Evolutionary conservation across 2,888 invertebrate species (phyloP).

Genomic region (Netelia virgata): DNA sequence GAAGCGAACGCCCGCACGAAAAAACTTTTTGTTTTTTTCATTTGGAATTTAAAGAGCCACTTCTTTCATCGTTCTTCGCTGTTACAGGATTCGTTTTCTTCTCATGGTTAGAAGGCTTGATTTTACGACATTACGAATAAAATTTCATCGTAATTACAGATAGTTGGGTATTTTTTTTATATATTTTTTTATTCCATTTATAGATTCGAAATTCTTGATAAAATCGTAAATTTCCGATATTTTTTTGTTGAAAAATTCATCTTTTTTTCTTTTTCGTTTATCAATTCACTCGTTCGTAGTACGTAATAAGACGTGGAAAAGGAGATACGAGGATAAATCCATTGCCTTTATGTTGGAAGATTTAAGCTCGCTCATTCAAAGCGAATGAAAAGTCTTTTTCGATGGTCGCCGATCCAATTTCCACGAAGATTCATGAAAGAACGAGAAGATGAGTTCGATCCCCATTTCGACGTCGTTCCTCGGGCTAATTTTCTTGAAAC

Average conservation of each 20-base stretch:
- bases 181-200: constrained; percentile 5
- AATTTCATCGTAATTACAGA: not conserved
- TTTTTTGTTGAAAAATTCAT: not conserved
- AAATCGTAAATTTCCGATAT: no score
- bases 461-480: no score
- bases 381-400: constrained; percentile 44
- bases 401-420: constrained; percentile 51
- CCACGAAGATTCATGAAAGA: constrained; percentile 27
- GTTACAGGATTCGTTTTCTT: no score
- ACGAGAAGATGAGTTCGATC: not conserved
- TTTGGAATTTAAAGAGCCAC: not conserved
- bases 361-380: constrained; percentile 53
- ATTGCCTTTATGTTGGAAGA: constrained; percentile 39
- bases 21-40: not conserved
- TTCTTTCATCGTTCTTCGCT: constrained; percentile 6
- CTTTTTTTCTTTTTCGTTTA: constrained; percentile 25
- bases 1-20: not conserved
- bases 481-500: no score
- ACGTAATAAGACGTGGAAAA: not conserved
- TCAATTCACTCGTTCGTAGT: constrained; percentile 8
- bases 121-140: no score
- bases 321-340: constrained; percentile 13
- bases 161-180: not conserved
- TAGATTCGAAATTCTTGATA: no score
- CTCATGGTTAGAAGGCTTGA: no score